phyloP scores from a whole-genome alignment of 2,113 vertebrate genomes.

The Emydocephalus ijimae region DNA sequence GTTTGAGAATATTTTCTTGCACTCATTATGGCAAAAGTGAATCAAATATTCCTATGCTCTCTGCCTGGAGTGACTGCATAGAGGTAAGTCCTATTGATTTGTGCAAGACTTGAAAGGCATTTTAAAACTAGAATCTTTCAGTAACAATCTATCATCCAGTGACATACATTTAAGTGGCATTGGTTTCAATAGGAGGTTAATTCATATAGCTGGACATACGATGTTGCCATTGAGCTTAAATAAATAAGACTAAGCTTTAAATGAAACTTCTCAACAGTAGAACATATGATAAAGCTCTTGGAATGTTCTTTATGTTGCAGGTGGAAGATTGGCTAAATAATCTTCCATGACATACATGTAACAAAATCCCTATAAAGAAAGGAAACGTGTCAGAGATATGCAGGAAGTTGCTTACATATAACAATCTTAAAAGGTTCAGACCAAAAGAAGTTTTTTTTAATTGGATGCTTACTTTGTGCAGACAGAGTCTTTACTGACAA shows the following conservation, averaged over 20 bases:
- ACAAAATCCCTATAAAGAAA: neutral
- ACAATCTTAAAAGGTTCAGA: neutral
- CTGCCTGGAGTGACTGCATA: neutral
- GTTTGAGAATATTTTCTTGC: conserved; percentile 34
- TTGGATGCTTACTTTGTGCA: neutral
- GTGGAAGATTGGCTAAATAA: neutral
- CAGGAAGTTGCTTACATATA: neutral
- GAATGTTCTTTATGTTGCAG: neutral
- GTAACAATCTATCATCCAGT: neutral
- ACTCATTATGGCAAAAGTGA: conserved; percentile 5
- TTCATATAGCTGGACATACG: neutral
- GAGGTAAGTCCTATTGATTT: conserved; percentile 14
- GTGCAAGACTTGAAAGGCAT: conserved; percentile 1
- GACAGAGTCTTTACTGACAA: neutral
- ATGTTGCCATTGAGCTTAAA: neutral
- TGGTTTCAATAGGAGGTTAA: neutral
- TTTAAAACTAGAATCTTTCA: neutral
- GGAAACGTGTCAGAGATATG: neutral
- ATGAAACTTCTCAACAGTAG: neutral
- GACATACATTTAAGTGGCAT: neutral
- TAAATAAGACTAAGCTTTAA: neutral
- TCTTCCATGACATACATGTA: neutral
- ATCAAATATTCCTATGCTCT: conserved; percentile 10
- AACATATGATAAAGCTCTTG: neutral
- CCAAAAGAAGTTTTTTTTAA: neutral